These are phyloP conservation scores for Lichenostomus cassidix DNA, from an alignment of 2,113 vertebrate genomes.

Conservation along the genomic window DNA sequence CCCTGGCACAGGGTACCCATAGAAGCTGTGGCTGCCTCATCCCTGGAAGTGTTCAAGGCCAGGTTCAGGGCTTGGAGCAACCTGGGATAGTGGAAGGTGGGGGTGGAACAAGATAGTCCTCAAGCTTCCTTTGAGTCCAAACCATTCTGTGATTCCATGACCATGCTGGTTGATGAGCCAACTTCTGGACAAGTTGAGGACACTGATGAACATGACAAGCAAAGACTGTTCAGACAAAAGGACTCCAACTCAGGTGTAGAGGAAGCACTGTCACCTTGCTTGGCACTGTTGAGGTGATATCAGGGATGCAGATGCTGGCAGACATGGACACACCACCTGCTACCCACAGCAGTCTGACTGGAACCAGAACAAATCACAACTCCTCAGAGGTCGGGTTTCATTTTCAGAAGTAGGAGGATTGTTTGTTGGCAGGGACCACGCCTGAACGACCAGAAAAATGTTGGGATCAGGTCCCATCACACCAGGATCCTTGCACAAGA, in stretches of 20 bases:
- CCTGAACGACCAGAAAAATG: not conserved
- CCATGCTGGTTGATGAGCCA: not conserved
- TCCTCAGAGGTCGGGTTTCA: not conserved
- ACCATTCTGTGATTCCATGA: not conserved
- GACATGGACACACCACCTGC: not conserved
- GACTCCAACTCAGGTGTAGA: not conserved
- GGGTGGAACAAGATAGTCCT: not conserved
- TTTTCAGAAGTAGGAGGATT: not conserved
- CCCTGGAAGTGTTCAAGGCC: not conserved
- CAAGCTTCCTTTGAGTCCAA: not conserved
- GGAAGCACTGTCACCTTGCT: not conserved
- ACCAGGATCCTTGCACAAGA: constrained; percentile 46
- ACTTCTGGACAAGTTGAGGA: not conserved
- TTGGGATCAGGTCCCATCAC: constrained; percentile 5
- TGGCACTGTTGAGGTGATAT: not conserved
- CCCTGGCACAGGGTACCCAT: not conserved
- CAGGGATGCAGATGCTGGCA: not conserved
- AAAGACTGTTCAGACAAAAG: not conserved
- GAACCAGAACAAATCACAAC: not conserved
- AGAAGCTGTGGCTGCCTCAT: not conserved
- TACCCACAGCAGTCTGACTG: not conserved
- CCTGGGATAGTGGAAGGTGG: not conserved
- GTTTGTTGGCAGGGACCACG: not conserved
- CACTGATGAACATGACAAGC: not conserved
- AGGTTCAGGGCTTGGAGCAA: not conserved